phyloP scores from a whole-genome alignment of 1,140 invertebrate genomes.

The Zaprionus camerounensis region DNA sequence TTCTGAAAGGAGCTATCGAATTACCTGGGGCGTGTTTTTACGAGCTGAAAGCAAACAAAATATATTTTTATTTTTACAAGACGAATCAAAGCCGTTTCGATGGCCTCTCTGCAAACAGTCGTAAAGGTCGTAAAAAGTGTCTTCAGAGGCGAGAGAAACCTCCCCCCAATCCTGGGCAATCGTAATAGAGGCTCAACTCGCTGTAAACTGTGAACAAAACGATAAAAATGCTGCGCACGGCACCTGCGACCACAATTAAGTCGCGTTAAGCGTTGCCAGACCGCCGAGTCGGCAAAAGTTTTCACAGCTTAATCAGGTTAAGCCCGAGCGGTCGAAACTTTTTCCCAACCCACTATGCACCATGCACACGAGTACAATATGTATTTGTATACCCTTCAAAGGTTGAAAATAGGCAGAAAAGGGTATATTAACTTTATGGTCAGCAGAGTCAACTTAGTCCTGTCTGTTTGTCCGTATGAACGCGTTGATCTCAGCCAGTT shows the following conservation, averaged over 20 bases:
- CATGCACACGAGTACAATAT: background rate
- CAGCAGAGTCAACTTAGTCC: background rate
- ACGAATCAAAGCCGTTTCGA: slow-evolving; percentile 70
- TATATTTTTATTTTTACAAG: slow-evolving; percentile 72
- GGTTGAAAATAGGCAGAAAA: background rate
- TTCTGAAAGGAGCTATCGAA: slow-evolving; percentile 49
- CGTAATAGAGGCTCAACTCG: slow-evolving; percentile 35
- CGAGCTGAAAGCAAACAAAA: slow-evolving; percentile 66
- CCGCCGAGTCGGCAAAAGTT: slow-evolving; percentile 60
- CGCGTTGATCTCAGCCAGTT: background rate
- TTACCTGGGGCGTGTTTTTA: slow-evolving; percentile 63
- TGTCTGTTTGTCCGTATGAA: background rate
- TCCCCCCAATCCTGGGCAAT: slow-evolving; percentile 8
- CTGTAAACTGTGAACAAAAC: slow-evolving; percentile 80
- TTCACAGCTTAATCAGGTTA: slow-evolving; percentile 76
- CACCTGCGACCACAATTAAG: slow-evolving; percentile 84
- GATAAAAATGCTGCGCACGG: slow-evolving; percentile 75
- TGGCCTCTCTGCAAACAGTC: slow-evolving; percentile 69
- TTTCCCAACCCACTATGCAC: slow-evolving; percentile 37
- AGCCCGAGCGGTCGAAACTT: slow-evolving; percentile 60
- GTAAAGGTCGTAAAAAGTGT: slow-evolving; percentile 80
- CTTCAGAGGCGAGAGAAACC: slow-evolving; percentile 30
- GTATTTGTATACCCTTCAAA: slow-evolving; percentile 15
- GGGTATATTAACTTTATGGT: background rate
- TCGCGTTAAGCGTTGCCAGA: slow-evolving; percentile 70